These are phyloP conservation scores for Fistularia commersonii DNA, from an alignment of 2,797 vertebrate genomes.

Conservation along the genomic window DNA sequence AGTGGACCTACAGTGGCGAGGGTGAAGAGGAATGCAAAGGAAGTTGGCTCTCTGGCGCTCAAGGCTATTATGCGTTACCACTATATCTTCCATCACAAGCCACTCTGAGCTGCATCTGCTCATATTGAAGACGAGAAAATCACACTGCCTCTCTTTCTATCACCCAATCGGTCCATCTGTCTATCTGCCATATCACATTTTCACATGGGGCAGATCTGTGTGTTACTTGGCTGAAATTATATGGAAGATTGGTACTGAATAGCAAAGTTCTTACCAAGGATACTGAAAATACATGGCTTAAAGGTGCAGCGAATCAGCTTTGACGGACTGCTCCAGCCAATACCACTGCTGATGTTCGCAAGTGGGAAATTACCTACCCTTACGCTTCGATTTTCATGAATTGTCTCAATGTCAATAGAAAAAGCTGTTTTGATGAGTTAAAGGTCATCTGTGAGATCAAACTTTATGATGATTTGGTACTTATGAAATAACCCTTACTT, in stretches of 20 bases:
- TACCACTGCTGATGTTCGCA: too few species aligned
- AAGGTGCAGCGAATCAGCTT: too few species aligned
- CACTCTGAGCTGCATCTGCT: slow-evolving; percentile 40
- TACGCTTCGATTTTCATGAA: neutral
- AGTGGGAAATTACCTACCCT: neutral
- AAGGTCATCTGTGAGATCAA: neutral
- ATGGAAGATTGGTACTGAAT: neutral
- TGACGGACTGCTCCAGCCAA: too few species aligned
- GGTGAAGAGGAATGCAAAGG: too few species aligned
- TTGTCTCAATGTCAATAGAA: neutral
- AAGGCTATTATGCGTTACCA: slow-evolving; percentile 45
- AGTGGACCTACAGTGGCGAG: too few species aligned
- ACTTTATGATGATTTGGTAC: too few species aligned
- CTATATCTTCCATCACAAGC: slow-evolving; percentile 53
- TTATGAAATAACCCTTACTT: too few species aligned
- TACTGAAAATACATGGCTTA: too few species aligned
- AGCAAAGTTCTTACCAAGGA: neutral
- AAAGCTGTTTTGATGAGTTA: neutral
- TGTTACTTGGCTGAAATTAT: neutral
- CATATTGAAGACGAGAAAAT: slow-evolving; percentile 24
- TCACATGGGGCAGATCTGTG: neutral
- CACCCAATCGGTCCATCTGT: neutral
- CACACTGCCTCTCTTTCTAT: slow-evolving; percentile 17
- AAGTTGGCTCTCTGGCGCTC: slow-evolving; percentile 19
- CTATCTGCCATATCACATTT: neutral